Base-by-base conservation (phyloP, 2,888 invertebrate species). In the Atherix ibis region DNA sequence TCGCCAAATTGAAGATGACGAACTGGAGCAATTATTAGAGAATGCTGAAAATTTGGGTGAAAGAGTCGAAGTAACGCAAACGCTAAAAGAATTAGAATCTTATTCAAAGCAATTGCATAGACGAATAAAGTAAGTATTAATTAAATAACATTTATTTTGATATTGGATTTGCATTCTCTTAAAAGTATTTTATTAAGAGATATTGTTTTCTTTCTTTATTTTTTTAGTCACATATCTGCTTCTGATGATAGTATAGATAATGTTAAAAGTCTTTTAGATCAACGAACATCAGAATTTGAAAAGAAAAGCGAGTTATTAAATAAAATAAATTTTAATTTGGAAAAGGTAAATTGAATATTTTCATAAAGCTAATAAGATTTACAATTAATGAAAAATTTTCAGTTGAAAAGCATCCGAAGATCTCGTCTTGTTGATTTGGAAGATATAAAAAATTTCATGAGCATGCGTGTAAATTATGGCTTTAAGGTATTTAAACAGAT, bases 201-300 rank as follows among this genome's bases (percentile, higher is more conserved):
- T n/a, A n/a, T n/a, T n/a, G n/a, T n/a, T n/a, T n/a, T n/a, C n/a
- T n/a, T n/a, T n/a, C n/a, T n/a, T n/a, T n/a, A n/a, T n/a, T n/a
- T n/a, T n/a, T 41, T n/a, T 18, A 40, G 43, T 35, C 48, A 53
- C 40, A 48, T 48, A 14, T 45, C 46, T 36, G 44, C 48, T 10
- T 42, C 48, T n/a, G 46, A 50, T 25, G 46, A 54, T 17, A 46
- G 49, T 35, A 43, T 45, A 13, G 43, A 44, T 1, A 47, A 50
- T 9, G 34, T 58, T n/a, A 43, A 45, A 27, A 52, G 58, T 6
- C 44, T 66, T 5, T 47, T 60, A 27, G 61, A 66, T 14, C 65
- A 68, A 43, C 58, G 64, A 43, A 47, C 46, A 16, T 50, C 49
- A 17, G 54, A 63, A 1, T 48, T 64, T 3, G 50, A 59, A 13